These are phyloP conservation scores for Strigamia transsilvanica DNA, from an alignment of 2,888 invertebrate species.

Conservation along the genomic window DNA sequence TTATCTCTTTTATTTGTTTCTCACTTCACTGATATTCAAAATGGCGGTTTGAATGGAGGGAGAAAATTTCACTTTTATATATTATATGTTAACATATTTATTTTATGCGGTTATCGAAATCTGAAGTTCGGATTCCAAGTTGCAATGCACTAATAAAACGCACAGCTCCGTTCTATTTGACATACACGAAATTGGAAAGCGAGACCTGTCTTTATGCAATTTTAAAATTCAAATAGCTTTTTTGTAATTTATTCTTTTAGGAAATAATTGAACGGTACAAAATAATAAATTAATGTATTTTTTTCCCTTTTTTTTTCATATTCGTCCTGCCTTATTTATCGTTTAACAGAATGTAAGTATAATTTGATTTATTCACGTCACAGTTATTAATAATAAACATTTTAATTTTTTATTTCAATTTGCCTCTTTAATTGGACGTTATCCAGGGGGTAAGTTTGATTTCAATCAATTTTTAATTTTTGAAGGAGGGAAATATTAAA, in stretches of 20 bases:
- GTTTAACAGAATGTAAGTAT: constrained; percentile 19
- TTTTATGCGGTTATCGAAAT: too few species aligned
- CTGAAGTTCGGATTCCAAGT: too few species aligned
- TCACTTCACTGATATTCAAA: constrained; percentile 32
- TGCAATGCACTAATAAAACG: too few species aligned
- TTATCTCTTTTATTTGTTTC: constrained; percentile 31
- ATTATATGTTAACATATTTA: too few species aligned
- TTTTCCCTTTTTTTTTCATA: constrained; percentile 5
- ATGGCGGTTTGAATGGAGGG: constrained; percentile 2
- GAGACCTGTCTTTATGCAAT: too few species aligned
- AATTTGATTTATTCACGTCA: background rate
- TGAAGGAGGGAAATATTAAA: background rate
- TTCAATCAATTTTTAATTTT: constrained; percentile 3
- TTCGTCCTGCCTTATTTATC: background rate
- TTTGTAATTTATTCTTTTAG: background rate
- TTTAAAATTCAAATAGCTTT: background rate
- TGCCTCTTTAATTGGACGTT: background rate
- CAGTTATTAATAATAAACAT: background rate
- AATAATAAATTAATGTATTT: background rate
- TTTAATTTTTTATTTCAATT: constrained; percentile 10
- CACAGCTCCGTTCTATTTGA: too few species aligned
- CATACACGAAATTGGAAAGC: too few species aligned
- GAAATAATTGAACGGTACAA: background rate
- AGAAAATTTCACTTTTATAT: background rate
- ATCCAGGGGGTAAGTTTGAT: constrained; percentile 13